Evolutionary conservation across 64 coral and sea anemone species (phyloP), one percentile per base, ranked within the genome.

Genomic region (Porites australiensis): DNA sequence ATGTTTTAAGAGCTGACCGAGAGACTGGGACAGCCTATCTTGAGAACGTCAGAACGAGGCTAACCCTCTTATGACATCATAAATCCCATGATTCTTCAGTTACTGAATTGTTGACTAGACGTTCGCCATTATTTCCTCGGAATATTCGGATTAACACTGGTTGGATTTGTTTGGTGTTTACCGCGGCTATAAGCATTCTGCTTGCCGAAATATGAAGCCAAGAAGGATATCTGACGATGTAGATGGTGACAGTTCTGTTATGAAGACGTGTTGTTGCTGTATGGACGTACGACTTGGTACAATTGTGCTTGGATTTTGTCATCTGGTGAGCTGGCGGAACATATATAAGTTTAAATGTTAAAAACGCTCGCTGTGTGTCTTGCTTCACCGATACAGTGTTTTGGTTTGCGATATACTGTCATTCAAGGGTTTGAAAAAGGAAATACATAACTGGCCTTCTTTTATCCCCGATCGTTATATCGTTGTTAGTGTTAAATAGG

Each of bases 181-280:
- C 27, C 60, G 79, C 60, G 44, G 44, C 50, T 84, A 52, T 68
- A 8, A 51, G 81, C 62, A 18, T 84, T 84, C 7, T 22, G 13
- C 43, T 68, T 21, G 44, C 16, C 46, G 8, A 84, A 86, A 57
- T 44, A 97, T 97, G 95, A 97, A 93, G 88, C 92, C 83, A 23
- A 94, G 95, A 46, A 97, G 93, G 59, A 75, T 72, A 80, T 91
- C 92, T 82, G 59, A 82, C 57, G 83, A 97, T 83, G 13, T 79
- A 76, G 66, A 94, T 50, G 92, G 87, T 46, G 83, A 97, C 48
- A 86, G 82, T 75, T 86, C 86, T 6, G 57, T 97, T 8, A 97
- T 97, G 95, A 97, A 94, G 82, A 94, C 92, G 2, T 97, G 92
- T 65, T 97, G 95, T 81, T 97, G 92, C 77, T 97, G 95, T 94